Base-by-base conservation (phyloP, 1,140 invertebrate genomes). In the Brachionus angularis region DNA sequence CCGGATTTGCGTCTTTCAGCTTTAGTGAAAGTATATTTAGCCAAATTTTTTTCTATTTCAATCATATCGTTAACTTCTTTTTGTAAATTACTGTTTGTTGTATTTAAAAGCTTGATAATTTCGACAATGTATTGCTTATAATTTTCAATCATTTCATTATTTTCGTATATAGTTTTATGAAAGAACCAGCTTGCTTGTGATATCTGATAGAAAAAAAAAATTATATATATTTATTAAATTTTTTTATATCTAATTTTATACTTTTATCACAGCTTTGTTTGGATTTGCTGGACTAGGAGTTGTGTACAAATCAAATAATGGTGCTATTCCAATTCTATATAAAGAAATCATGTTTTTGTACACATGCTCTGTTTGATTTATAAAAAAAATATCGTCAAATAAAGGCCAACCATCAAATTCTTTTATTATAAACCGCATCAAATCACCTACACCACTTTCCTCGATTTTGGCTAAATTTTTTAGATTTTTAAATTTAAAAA, bases 381-480 rank as follows among this genome's bases (percentile, higher is more conserved):
- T 34, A 27, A 33, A 50, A 67, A 49, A 46, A 14, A 46, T 27
- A 21, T 14, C 8, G 36, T 86, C 81, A 3, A 93, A 75, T 2
- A 93, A 86, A 0, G 91, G 91, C 91, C 89, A 93, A 1, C 89
- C 89, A 29, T 91, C 91, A 1, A 93, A 79, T 46, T 87, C 79
- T 1, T 88, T 80, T 23, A 94, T 79, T 29, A 71, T 36, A 33
- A 93, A 82, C 34, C 85, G 80, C 27, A 89, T 74, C 7, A 94
- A 79, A 1, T 91, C 90, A 71, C 84, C 82, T 73, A 88, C 85
- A 27, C 86, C 87, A 62, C 89, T 83, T 74, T 84, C 80, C 74
- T 88, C 84, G 50, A 84, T 82, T 16, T 75, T 70, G 5, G 77
- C 82, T 79, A 76, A 18, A 39, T 0, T 23, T 46, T 18, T 14